phyloP scores from a whole-genome alignment of 2,888 invertebrate genomes.

The Chaetogeoica ovagalla region DNA sequence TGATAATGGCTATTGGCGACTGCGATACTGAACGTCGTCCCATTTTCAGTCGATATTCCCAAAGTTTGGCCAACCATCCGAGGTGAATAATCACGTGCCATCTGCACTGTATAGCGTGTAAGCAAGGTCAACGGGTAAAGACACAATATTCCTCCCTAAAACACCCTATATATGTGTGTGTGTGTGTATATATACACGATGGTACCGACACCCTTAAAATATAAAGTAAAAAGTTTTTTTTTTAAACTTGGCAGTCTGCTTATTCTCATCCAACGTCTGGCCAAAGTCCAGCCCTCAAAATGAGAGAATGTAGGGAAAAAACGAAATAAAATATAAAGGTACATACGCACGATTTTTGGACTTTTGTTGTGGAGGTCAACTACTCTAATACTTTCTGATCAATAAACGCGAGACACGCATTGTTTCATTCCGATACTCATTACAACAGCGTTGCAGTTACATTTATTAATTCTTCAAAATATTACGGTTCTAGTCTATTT shows the following conservation, averaged over 20 bases:
- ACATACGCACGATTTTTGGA: slow-evolving; percentile 1
- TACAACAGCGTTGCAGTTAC: neutral
- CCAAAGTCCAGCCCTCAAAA: slow-evolving; percentile 42
- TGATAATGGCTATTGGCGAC: slow-evolving; percentile 49
- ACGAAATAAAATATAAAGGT: slow-evolving; percentile 23
- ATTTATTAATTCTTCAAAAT: neutral
- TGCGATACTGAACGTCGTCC: slow-evolving; percentile 30
- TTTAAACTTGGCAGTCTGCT: slow-evolving; percentile 41
- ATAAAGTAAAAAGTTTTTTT: slow-evolving; percentile 46
- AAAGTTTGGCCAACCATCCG: slow-evolving; percentile 43
- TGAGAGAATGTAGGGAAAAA: slow-evolving; percentile 6
- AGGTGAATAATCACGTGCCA: slow-evolving; percentile 38
- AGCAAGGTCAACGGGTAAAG: slow-evolving; percentile 27
- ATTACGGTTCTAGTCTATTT: no score
- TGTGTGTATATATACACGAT: no score
- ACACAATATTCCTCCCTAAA: slow-evolving; percentile 33
- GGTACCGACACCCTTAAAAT: slow-evolving; percentile 38
- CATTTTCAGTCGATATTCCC: slow-evolving; percentile 30
- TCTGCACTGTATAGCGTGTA: slow-evolving; percentile 9
- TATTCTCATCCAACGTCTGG: slow-evolving; percentile 32
- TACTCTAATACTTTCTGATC: slow-evolving; percentile 29
- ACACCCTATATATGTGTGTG: neutral
- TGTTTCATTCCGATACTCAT: neutral
- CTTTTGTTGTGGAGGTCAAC: slow-evolving; percentile 31
- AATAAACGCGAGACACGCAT: slow-evolving; percentile 19